Evolutionary conservation across 2,888 invertebrate species (phyloP).

Genomic region (Argyresthia goedartella): DNA sequence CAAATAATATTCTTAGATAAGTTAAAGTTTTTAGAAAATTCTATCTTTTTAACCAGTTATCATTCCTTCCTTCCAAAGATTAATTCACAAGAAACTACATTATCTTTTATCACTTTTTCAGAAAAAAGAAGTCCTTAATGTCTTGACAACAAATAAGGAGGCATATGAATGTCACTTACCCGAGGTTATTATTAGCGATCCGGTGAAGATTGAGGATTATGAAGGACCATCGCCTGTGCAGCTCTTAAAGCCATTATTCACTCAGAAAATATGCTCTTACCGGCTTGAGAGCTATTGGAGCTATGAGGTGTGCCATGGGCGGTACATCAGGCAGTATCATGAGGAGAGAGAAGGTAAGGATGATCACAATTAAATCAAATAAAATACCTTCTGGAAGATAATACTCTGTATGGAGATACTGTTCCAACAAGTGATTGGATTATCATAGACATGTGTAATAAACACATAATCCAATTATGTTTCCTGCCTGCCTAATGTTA

Average conservation of each 20-base stretch:
- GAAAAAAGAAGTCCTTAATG: conserved; percentile 72
- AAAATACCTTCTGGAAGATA: neutral
- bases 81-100: neutral
- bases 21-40: no score
- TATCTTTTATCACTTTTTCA: conserved; percentile 13
- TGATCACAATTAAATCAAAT: neutral
- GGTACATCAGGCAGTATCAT: conserved; percentile 93
- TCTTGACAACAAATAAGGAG: conserved; percentile 84
- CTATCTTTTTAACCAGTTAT: no score
- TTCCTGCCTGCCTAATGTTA: no score
- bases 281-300: conserved; percentile 94
- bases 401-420: neutral
- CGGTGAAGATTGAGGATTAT: conserved; percentile 72
- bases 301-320: conserved; percentile 95
- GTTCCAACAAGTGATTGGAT: neutral
- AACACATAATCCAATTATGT: no score
- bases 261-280: conserved; percentile 85
- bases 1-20: no score
- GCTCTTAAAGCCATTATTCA: conserved; percentile 81
- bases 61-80: neutral
- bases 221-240: conserved; percentile 83
- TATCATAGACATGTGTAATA: no score
- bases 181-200: conserved; percentile 66
- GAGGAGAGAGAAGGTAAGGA: conserved; percentile 86
- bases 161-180: conserved; percentile 88